Evolutionary conservation across 37 sponge, comb jelly and placozoan species (phyloP), one percentile per base, ranked within the genome.

Genomic region (Chondrosia reniformis): DNA sequence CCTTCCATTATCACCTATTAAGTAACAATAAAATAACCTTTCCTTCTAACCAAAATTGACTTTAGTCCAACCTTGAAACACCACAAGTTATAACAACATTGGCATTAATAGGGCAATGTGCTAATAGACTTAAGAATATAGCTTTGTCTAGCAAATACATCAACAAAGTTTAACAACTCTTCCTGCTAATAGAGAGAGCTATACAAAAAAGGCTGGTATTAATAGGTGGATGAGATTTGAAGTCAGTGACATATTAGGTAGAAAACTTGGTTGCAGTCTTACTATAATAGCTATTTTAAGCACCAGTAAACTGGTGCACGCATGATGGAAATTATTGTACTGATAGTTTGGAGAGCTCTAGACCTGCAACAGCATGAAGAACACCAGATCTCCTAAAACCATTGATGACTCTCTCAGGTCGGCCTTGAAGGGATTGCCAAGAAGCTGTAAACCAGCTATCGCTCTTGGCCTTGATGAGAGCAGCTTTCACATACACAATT

Each of bases 341-440:
- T 49, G 12, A 19, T 49, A 49, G 54, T 19, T 12, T 49, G 12
- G n/a, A 49, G 54, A 49, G 12, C 54, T 49, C 54, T 15, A 49
- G 54, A 49, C 15, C 15, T 49, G 54, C 54, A 49, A 49, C 15
- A 49, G 54, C 54, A 19, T 12, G 54, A 49, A 49, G 54, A 49
- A 49, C 15, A 49, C 54, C 54, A 49, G 54, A 49, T 49, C 54
- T 49, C 54, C 54, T 49, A 49, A 49, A 49, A 17, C 54, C 54
- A 49, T 49, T 49, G 54, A 49, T 49, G 54, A 49, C 54, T 49
- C 12, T 49, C 54, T 49, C 54, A 49, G 54, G 54, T 49, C 15
- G 54, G 54, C 54, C 54, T 49, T 49, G 54, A 49, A 49, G 54
- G 54, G 54, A 49, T 49, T 19, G 54, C 54, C 54, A 49, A 49